Evolutionary conservation across 2,797 vertebrate genomes (phyloP).

Genomic region (Pantherophis alleghaniensis): DNA sequence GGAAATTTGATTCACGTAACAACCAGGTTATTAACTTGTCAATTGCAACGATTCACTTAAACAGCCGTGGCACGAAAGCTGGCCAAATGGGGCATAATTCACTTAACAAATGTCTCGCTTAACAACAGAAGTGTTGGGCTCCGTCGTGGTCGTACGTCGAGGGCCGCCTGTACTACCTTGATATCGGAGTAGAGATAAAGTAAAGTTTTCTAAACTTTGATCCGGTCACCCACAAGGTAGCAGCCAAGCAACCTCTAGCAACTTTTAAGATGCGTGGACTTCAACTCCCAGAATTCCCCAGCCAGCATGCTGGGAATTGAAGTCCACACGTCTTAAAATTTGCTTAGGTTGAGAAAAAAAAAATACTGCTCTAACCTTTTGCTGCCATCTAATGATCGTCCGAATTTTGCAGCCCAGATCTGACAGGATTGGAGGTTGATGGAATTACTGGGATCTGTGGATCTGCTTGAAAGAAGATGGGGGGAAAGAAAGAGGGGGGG

Average conservation of each 20-base stretch:
- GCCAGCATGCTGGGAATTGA: background rate
- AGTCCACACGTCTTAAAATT: background rate
- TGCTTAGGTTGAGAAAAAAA: background rate
- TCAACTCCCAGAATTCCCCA: background rate
- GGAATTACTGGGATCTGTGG: background rate
- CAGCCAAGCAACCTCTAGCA: background rate
- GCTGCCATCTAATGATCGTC: background rate
- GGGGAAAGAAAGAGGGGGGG: too few relatives aligned
- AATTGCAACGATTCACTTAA: too few relatives aligned
- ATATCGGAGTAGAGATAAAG: background rate
- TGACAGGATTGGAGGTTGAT: background rate
- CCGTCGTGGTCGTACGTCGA: fast-evolving
- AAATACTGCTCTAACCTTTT: background rate
- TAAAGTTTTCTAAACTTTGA: background rate
- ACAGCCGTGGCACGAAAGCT: background rate
- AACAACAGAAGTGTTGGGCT: background rate
- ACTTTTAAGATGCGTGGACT: background rate
- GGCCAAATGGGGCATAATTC: too few relatives aligned
- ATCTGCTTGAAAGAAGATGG: background rate
- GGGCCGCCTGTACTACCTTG: background rate
- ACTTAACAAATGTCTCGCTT: background rate
- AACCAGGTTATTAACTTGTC: background rate
- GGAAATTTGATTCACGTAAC: background rate
- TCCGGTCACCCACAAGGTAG: background rate
- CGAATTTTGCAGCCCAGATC: background rate